These are phyloP conservation scores for Pagrus major DNA, from an alignment of 2,113 vertebrate genomes.

Conservation along the genomic window DNA sequence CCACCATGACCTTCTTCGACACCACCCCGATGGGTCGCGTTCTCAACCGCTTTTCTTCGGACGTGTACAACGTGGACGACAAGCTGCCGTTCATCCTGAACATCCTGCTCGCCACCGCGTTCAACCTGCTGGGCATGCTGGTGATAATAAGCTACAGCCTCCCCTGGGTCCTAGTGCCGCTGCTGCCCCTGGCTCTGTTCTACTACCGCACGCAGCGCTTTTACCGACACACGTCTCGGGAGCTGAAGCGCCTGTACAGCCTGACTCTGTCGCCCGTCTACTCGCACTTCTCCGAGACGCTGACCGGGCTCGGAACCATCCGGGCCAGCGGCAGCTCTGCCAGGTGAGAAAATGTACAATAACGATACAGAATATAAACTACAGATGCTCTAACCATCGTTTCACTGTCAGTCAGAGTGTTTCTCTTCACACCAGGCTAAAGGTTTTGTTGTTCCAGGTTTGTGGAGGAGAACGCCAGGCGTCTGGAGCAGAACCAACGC, in stretches of 20 bases:
- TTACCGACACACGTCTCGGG: conserved; percentile 91
- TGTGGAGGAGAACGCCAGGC: conserved; percentile 87
- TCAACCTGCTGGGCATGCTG: conserved; percentile 89
- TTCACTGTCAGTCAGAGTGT: background rate
- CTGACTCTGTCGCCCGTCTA: conserved; percentile 95
- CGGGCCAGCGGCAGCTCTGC: conserved; percentile 86
- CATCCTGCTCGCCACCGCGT: conserved; percentile 90
- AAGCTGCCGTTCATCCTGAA: conserved; percentile 94
- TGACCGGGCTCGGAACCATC: conserved; percentile 90
- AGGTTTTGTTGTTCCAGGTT: conserved; percentile 84
- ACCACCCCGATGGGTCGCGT: conserved; percentile 91
- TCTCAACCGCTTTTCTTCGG: conserved; percentile 97
- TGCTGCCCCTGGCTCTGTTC: conserved; percentile 86
- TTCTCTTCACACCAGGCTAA: background rate
- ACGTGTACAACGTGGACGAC: conserved; percentile 92
- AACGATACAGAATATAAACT: too few species aligned
- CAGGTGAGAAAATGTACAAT: conserved; percentile 88
- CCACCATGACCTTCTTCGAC: conserved; percentile 93
- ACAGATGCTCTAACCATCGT: background rate
- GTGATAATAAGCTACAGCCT: conserved; percentile 90
- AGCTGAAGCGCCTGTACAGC: conserved; percentile 93
- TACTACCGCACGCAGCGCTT: conserved; percentile 89
- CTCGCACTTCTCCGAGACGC: conserved; percentile 95
- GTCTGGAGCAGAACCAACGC: conserved; percentile 92
- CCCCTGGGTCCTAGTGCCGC: conserved; percentile 90